Percentiles rank a stretch among this genome's conserved stretches.
These are phyloP conservation scores for Elachura formosa DNA, from an alignment of 2,113 vertebrate genomes.

Conservation along the genomic window DNA sequence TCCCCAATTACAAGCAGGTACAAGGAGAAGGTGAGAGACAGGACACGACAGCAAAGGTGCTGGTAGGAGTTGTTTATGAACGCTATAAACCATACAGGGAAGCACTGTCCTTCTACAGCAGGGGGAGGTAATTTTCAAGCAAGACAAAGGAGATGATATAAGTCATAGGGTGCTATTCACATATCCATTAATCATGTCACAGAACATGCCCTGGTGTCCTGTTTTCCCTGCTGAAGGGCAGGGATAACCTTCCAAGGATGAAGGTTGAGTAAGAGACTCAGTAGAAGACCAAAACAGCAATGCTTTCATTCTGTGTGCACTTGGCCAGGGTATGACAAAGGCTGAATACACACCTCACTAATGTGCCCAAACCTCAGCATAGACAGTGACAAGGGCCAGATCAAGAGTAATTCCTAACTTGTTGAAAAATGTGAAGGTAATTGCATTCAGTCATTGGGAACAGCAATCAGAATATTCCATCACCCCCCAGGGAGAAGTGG, in stretches of 20 bases:
- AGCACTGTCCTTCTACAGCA: background rate
- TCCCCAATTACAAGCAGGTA: background rate
- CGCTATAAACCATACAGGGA: background rate
- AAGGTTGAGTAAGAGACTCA: background rate
- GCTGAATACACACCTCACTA: background rate
- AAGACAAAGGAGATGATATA: slow-evolving; percentile 2
- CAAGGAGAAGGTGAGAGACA: background rate
- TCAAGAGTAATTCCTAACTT: background rate
- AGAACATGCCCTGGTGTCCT: background rate
- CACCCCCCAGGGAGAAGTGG: background rate
- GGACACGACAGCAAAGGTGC: background rate
- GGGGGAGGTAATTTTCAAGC: background rate
- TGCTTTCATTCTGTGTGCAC: background rate
- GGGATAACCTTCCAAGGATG: slow-evolving; percentile 3
- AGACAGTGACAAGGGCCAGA: background rate
- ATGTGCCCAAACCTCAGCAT: background rate
- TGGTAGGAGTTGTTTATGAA: slow-evolving; percentile 5
- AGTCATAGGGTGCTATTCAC: background rate
- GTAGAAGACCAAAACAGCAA: background rate
- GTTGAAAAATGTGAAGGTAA: background rate
- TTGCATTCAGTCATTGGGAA: background rate
- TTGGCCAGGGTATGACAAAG: background rate
- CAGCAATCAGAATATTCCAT: background rate
- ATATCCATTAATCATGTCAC: background rate
- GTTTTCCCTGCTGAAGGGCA: background rate